A percentile compares a stretch with the other conserved stretches of the same genome.
phyloP scores from a whole-genome alignment of 2,888 invertebrate genomes.

The Sepioteuthis lessoniana region DNA sequence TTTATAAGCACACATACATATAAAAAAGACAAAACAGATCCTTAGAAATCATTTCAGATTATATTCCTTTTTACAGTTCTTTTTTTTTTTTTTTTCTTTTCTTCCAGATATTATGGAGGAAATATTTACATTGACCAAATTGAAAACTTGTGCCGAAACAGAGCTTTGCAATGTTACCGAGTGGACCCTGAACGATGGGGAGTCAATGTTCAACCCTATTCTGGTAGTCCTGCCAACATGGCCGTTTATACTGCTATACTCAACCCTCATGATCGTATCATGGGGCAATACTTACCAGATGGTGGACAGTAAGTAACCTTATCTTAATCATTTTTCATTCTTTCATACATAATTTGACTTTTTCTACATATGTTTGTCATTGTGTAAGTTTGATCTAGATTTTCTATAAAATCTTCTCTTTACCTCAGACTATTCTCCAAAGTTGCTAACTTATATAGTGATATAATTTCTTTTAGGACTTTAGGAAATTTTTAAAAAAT shows the following conservation, averaged over 20 bases:
- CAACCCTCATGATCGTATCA: constrained; percentile 95
- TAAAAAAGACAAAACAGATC: no score
- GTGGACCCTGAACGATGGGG: constrained; percentile 91
- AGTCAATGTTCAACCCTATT: constrained; percentile 86
- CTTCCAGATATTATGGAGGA: constrained; percentile 93
- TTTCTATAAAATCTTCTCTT: background rate
- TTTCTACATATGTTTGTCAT: background rate
- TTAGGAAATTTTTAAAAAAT: no score
- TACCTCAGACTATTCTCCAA: background rate
- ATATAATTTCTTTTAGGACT: background rate
- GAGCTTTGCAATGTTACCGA: constrained; percentile 88
- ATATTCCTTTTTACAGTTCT: no score
- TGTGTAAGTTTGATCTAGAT: background rate
- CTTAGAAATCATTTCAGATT: no score
- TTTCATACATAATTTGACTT: background rate
- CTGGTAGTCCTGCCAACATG: constrained; percentile 97
- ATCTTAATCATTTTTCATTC: background rate
- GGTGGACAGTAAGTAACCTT: constrained; percentile 84
- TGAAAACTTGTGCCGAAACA: constrained; percentile 89
- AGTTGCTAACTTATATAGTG: background rate
- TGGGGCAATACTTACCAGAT: constrained; percentile 94
- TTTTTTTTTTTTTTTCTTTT: constrained; percentile 46
- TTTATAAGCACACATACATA: no score
- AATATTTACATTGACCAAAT: constrained; percentile 96
- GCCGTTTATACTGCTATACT: constrained; percentile 90